phyloP scores from a whole-genome alignment of 2,113 vertebrate species.

The Notarius lentiginosus region DNA sequence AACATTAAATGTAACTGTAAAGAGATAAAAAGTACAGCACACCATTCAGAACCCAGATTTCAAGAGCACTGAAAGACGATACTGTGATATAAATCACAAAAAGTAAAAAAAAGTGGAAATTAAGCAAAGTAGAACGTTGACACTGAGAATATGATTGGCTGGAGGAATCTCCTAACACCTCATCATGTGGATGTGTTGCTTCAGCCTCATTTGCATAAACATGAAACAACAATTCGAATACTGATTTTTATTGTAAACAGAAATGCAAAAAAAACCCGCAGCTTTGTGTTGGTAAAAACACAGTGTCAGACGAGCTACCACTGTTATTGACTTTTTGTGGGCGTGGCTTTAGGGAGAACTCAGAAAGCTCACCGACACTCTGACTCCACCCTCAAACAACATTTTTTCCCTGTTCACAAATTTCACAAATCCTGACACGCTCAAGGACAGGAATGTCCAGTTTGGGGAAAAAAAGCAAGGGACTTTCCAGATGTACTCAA shows the following conservation, averaged over 20 bases:
- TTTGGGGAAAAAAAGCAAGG: neutral
- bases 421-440: neutral
- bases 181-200: neutral
- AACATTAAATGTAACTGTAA: too few relatives aligned
- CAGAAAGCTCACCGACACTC: neutral
- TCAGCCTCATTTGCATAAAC: neutral
- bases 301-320: neutral
- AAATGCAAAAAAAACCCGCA: neutral
- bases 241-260: neutral
- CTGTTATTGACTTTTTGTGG: neutral
- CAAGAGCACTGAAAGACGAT: too few relatives aligned
- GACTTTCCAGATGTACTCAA: slow-evolving; percentile 1
- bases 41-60: too few relatives aligned
- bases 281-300: too few relatives aligned
- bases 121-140: neutral
- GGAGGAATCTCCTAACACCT: neutral
- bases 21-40: too few relatives aligned
- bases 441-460: neutral
- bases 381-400: neutral
- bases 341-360: neutral
- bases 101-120: too few relatives aligned
- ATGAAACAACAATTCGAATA: neutral
- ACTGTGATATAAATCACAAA: too few relatives aligned
- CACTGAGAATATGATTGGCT: neutral
- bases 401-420: neutral